Evolutionary conservation across 2,113 vertebrate genomes (phyloP), one percentile per base, ranked within the genome.

Genomic region (Dicentrarchus labrax): DNA sequence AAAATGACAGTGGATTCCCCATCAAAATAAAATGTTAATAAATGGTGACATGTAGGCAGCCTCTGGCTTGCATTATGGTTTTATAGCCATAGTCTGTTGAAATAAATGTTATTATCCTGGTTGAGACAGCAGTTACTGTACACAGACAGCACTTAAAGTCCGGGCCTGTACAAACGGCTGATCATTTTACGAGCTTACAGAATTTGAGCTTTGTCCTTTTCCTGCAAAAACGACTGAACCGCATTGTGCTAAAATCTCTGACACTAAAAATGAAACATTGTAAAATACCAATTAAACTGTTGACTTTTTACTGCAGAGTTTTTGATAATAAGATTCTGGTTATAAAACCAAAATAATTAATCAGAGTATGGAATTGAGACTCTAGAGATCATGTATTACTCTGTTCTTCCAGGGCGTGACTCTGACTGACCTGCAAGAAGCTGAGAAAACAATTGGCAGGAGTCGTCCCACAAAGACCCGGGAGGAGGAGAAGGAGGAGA

Each of bases 401-500:
- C 41, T 90, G 65, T 77, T 68, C 74, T 11, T 90, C 7, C 53
- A 99, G 98, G 98, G 98, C 0, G 98, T 99, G 78, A 99, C 98
- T 48, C 86, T 99, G 89, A 99, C 98, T 38, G 98, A 99, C 95
- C 97, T 99, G 91, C 98, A 99, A 85, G 98, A 99, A 94, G 98
- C 98, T 48, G 98, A 99, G 93, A 99, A 99, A 96, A 98, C 97
- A 77, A 99, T 99, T 86, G 96, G 96, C 83, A 96, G 97, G 95
- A 97, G 90, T 95, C 98, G 98, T 75, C 68, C 97, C 76, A 86
- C 90, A 1, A 94, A 97, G 93, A 95, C 96, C 78, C 95, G 97
- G 88, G 98, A 99, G 87, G 97, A 98, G 84, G 98, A 99, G 92
- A 98, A 97, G 88, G 98, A 99, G 86, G 96, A 97, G 53, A 96